Percentiles rank a stretch among this genome's conserved stretches.
phyloP scores from a whole-genome alignment of 2,797 vertebrate genomes.

The Synaphobranchus kaupii region DNA sequence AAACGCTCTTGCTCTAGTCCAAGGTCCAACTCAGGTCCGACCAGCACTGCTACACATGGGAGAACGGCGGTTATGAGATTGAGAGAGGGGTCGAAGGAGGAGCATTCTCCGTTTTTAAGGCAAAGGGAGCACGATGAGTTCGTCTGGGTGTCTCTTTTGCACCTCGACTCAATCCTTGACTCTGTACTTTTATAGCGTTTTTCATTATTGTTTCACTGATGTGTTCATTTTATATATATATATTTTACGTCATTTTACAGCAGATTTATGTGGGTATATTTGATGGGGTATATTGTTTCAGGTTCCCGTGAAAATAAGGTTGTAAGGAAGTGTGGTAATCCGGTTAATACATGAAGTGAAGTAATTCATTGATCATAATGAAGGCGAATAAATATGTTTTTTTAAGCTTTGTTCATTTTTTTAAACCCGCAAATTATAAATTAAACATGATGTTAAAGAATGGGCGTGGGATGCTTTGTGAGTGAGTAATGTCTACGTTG shows the following conservation, averaged over 20 bases:
- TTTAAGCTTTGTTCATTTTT: slow-evolving; percentile 40
- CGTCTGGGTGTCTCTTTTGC: slow-evolving; percentile 24
- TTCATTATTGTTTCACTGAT: slow-evolving; percentile 39
- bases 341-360: slow-evolving; percentile 1
- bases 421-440: slow-evolving; percentile 42
- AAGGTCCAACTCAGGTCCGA: slow-evolving; percentile 75
- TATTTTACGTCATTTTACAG: slow-evolving; percentile 40
- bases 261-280: slow-evolving; percentile 41
- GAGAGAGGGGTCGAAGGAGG: slow-evolving; percentile 22
- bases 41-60: slow-evolving; percentile 75
- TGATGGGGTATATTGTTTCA: slow-evolving; percentile 44
- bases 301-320: slow-evolving; percentile 39
- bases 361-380: not conserved
- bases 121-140: slow-evolving; percentile 40
- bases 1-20: slow-evolving; percentile 60
- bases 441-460: slow-evolving; percentile 28
- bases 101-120: slow-evolving; percentile 26
- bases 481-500: slow-evolving; percentile 14
- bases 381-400: slow-evolving; percentile 18
- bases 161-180: slow-evolving; percentile 34
- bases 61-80: slow-evolving; percentile 45
- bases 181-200: slow-evolving; percentile 44
- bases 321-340: slow-evolving; percentile 16
- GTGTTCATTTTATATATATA: slow-evolving; percentile 59
- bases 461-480: not conserved